A percentile compares a stretch with the other conserved stretches of the same genome.
Conservation (phyloP, 2,113 vertebrate species). For the Xerus inauris region DNA sequence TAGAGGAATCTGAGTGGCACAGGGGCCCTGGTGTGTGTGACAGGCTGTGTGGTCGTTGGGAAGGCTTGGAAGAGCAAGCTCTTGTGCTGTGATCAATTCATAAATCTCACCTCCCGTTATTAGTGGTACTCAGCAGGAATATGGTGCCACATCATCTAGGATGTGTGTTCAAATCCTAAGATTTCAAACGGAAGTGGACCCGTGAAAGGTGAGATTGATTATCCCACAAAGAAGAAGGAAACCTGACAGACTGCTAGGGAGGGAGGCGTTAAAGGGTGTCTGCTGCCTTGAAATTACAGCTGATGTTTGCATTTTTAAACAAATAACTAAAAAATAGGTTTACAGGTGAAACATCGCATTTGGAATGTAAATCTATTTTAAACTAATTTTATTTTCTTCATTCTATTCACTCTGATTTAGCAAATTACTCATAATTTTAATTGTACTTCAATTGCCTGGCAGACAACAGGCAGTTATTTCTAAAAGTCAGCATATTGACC, state of each 20-base stretch:
- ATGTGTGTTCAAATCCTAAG: constrained; percentile 51
- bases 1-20: constrained; percentile 29
- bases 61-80: constrained; percentile 56
- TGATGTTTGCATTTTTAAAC: background rate
- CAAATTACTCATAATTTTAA: constrained; percentile 77
- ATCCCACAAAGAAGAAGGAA: constrained; percentile 67
- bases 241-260: constrained; percentile 47
- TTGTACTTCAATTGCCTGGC: constrained; percentile 80
- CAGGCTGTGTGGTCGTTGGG: background rate
- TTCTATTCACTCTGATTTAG: constrained; percentile 34
- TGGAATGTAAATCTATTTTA: constrained; percentile 50
- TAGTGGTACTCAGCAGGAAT: constrained; percentile 10
- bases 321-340: constrained; percentile 1
- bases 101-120: background rate
- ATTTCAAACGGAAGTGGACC: constrained; percentile 68
- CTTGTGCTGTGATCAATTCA: constrained; percentile 8
- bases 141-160: constrained; percentile 45
- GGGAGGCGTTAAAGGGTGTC: background rate
- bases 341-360: constrained; percentile 54
- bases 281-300: background rate
- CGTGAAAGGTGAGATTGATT: constrained; percentile 55
- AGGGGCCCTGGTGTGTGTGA: constrained; percentile 58
- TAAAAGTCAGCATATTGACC: background rate
- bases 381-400: constrained; percentile 47
- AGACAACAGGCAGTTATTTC: constrained; percentile 70